Evolutionary conservation across 2,113 vertebrate genomes (phyloP), one percentile per base, ranked within the genome.

Genomic region (Lucifuga dentata): DNA sequence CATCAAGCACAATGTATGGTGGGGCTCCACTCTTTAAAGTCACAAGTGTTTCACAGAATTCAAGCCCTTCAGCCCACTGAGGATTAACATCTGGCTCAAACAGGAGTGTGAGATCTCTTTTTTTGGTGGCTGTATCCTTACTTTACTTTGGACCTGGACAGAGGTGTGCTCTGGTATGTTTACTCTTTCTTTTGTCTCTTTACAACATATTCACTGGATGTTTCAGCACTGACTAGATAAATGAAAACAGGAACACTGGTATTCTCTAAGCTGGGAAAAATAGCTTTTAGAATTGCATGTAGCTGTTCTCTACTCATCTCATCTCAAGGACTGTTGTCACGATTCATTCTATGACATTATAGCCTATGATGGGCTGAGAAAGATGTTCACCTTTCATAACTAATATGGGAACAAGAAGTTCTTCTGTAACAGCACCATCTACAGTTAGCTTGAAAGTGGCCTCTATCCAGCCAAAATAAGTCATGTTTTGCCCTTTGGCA

Each of bases 351-450:
- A 81, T 81, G 2, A 68, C 56, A 64, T 80, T 84, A 19, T 15
- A 81, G 1, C 78, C 82, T 17, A 81, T n/a, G 1, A 81, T 76
- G 15, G 73, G 72, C 6, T 74, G 50, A 2, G 11, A n/a, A 5
- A 51, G 12, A 2, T 24, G n/a, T n/a, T n/a, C n/a, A n/a, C n/a
- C 8, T 1, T 16, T 60, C 65, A 78, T 60, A 1, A 81, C 70
- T 1, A 81, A 26, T 5, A 68, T 35, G 3, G 69, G 66, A 1
- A 78, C 55, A 16, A 53, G 1, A 7, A 50, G 12, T 17, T 68
- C 33, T 5, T 24, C 17, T 3, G 35, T 1, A 2, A 38, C n/a
- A 10, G 21, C 5, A n/a, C n/a, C n/a, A n/a, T n/a, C 32, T 39
- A 21, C 16, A 15, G 36, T 39, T 26, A 80, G 1, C 33, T 21